Evolutionary conservation across 1,140 invertebrate species (phyloP), one percentile per base, ranked within the genome.

Genomic region (Antheraea pernyi): DNA sequence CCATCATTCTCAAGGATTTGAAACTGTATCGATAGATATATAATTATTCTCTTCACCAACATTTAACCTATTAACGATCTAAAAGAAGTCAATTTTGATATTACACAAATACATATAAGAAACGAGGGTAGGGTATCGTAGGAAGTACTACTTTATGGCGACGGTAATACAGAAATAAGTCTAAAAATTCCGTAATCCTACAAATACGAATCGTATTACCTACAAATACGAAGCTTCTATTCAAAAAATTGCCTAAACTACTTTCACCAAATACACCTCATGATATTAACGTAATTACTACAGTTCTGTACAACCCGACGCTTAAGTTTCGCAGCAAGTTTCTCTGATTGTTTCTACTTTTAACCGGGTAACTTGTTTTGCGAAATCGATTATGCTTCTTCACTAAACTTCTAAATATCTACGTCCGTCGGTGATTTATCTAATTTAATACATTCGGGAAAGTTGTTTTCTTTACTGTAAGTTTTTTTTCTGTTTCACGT

Each of bases 341-440:
- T n/a, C 46, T 9, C 46, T 53, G 46, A 53, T 53, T 13, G 46
- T 16, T 53, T 13, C 6, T 53, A 53, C 46, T 16, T 16, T n/a
- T 61, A 22, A 36, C 19, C 22, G 19, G 10, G 9, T 61, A 61
- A 61, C 60, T 61, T 36, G 19, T 61, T 61, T 61, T 22, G 19
- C 60, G 30, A 61, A 61, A 61, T 61, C 60, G 60, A 61, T 61
- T 61, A 61, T 61, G 19, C 30, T 36, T 36, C 9, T 61, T 61
- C 60, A 61, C 11, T 30, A 36, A 19, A 30, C 60, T 22, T 22
- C 22, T 19, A 13, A 61, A 30, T 30, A 13, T 13, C 8, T 30
- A 7, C 22, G 60, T 61, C 60, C 22, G 30, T 36, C 60, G 11
- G 30, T 53, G 30, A 22, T 61, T 61, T 30, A 61, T 61, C 19